phyloP scores from a whole-genome alignment of 2,888 invertebrate genomes.

The Mesorhabditis spiculigera region DNA sequence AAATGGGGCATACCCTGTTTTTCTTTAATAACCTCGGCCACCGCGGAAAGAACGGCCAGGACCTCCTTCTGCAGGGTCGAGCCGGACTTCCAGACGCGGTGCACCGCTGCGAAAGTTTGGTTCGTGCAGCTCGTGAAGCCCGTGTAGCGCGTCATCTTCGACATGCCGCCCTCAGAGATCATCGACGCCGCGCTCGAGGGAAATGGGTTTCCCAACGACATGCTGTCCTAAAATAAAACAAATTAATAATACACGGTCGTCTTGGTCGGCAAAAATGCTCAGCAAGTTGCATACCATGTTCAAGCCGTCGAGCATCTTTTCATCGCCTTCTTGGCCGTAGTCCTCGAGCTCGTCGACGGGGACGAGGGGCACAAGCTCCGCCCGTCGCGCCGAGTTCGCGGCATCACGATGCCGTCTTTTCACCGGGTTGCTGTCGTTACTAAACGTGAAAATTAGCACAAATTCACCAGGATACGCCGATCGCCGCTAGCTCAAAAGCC shows the following conservation, averaged over 20 bases:
- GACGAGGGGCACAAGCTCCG: constrained; percentile 30
- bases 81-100: constrained; percentile 60
- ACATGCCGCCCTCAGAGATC: constrained; percentile 42
- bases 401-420: constrained; percentile 34
- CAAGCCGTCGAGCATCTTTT: constrained; percentile 25
- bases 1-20: constrained; percentile 23
- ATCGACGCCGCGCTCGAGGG: constrained; percentile 30
- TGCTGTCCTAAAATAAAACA: constrained; percentile 27
- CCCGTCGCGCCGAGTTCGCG: constrained; percentile 38
- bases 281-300: constrained; percentile 9
- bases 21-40: constrained; percentile 83
- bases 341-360: constrained; percentile 47
- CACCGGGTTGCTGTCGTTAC: constrained; percentile 44
- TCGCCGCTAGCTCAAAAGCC: neutral
- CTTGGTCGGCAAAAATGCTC: neutral
- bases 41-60: constrained; percentile 84
- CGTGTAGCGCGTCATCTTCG: constrained; percentile 63
- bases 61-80: constrained; percentile 83
- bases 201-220: constrained; percentile 33
- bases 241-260: neutral
- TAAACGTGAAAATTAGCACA: constrained; percentile 14
- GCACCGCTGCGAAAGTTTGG: constrained; percentile 74
- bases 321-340: constrained; percentile 17
- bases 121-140: constrained; percentile 82
- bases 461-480: neutral